phyloP scores from a whole-genome alignment of 2,113 vertebrate species.

The Colistium nudipinnis region DNA sequence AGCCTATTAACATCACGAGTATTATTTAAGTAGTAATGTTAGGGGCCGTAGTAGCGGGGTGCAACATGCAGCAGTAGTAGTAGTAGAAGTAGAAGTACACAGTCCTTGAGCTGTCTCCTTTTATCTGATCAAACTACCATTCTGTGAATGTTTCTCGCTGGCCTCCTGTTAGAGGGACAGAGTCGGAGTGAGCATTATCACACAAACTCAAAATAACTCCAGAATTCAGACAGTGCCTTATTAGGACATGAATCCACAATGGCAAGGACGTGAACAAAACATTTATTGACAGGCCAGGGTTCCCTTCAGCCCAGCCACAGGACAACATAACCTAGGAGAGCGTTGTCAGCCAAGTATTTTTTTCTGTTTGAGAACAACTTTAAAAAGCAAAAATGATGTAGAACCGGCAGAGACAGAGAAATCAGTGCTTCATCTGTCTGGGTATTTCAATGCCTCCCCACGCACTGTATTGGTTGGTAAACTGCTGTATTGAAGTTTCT shows the following conservation, averaged over 20 bases:
- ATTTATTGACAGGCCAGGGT: conserved; percentile 88
- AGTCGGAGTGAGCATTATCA: conserved; percentile 89
- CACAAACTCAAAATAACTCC: conserved; percentile 94
- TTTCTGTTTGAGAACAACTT: too few species aligned
- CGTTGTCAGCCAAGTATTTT: conserved; percentile 18
- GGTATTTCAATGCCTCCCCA: conserved; percentile 38
- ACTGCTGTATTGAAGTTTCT: conserved; percentile 22
- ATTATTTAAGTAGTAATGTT: neutral
- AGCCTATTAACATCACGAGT: neutral
- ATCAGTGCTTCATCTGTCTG: conserved; percentile 42
- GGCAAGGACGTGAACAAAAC: conserved; percentile 84
- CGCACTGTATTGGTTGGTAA: conserved; percentile 24
- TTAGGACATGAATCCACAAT: conserved; percentile 90
- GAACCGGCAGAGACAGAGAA: conserved; percentile 8
- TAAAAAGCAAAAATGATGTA: conserved; percentile 17
- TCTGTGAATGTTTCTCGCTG: conserved; percentile 48
- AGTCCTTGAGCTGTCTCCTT: conserved; percentile 17
- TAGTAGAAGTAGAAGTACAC: neutral
- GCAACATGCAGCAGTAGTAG: too few species aligned
- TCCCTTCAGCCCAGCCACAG: conserved; percentile 75
- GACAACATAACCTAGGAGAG: conserved; percentile 69
- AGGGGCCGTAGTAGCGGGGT: too few species aligned
- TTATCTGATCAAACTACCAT: conserved; percentile 69
- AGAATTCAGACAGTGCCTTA: conserved; percentile 93
- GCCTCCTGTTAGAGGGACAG: conserved; percentile 64